Percentiles rank a stretch among this genome's conserved stretches.
Evolutionary conservation across 2,113 vertebrate species (phyloP).

Genomic region (Epinephelus moara): DNA sequence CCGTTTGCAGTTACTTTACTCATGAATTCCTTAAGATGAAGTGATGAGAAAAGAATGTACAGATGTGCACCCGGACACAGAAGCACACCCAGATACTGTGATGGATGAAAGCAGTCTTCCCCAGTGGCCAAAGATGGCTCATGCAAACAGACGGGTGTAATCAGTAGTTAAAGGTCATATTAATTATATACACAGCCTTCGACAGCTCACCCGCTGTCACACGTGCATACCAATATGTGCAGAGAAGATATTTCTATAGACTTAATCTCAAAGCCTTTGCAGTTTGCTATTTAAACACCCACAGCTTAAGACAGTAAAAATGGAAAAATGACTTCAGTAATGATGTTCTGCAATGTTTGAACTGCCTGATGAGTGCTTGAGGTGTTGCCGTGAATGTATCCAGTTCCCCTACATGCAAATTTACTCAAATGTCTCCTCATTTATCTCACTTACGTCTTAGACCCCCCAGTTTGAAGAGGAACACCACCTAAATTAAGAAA

Average conservation of each 20-base stretch:
- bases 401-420: background rate
- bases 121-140: constrained; percentile 33
- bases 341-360: background rate
- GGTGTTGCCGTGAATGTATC: background rate
- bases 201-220: background rate
- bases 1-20: background rate
- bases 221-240: background rate
- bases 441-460: background rate
- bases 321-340: background rate
- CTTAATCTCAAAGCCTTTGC: background rate
- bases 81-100: constrained; percentile 17
- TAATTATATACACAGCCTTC: constrained; percentile 40
- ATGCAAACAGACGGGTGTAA: constrained; percentile 51
- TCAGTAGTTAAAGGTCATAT: constrained; percentile 64
- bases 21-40: constrained; percentile 3
- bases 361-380: background rate
- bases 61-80: constrained; percentile 5
- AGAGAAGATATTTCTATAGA: background rate
- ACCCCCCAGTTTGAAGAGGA: background rate
- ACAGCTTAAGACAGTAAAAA: background rate
- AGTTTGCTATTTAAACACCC: background rate
- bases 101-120: constrained; percentile 33
- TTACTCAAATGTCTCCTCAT: background rate
- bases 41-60: background rate
- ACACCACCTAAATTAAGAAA: no score